phyloP scores from a whole-genome alignment of 2,888 invertebrate species.

The Drosophila birchii region DNA sequence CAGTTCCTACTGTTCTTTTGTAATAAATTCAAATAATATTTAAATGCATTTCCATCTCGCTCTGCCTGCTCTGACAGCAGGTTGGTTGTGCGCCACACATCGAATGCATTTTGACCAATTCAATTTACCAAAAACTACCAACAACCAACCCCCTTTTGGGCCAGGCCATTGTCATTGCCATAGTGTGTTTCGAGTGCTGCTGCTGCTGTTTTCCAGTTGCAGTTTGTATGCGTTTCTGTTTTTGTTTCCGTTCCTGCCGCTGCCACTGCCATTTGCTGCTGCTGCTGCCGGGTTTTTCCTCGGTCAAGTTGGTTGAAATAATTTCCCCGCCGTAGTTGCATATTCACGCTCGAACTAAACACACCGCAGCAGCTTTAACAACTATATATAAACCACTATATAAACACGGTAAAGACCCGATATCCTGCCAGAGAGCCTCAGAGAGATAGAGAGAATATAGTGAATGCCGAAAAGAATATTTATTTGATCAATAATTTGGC shows the following conservation, averaged over 20 bases:
- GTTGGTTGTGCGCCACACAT: slow-evolving; percentile 16
- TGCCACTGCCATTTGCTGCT: background rate
- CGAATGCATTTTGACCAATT: slow-evolving; percentile 61
- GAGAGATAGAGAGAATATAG: slow-evolving; percentile 13
- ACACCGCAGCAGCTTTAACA: slow-evolving; percentile 27
- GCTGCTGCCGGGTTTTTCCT: slow-evolving; percentile 9
- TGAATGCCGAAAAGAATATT: slow-evolving; percentile 36
- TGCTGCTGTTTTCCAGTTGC: slow-evolving; percentile 6
- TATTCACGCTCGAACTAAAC: slow-evolving; percentile 67
- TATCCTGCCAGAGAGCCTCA: slow-evolving; percentile 10
- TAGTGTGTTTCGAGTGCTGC: slow-evolving; percentile 4
- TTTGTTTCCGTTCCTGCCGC: slow-evolving; percentile 18
- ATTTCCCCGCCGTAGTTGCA: slow-evolving; percentile 63
- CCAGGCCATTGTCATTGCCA: slow-evolving; percentile 36
- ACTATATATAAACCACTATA: slow-evolving; percentile 2
- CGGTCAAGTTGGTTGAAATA: slow-evolving; percentile 49
- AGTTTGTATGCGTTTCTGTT: slow-evolving; percentile 5
- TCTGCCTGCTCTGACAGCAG: slow-evolving; percentile 34
- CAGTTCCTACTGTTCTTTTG: slow-evolving; percentile 6
- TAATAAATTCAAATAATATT: slow-evolving; percentile 15
- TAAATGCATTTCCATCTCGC: slow-evolving; percentile 48
- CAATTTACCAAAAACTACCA: slow-evolving; percentile 65
- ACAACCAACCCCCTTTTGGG: slow-evolving; percentile 53
- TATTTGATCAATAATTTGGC: slow-evolving; percentile 81
- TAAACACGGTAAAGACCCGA: slow-evolving; percentile 1